Base-by-base conservation (phyloP, 2,797 vertebrate species). In the Knipowitschia caucasica region DNA sequence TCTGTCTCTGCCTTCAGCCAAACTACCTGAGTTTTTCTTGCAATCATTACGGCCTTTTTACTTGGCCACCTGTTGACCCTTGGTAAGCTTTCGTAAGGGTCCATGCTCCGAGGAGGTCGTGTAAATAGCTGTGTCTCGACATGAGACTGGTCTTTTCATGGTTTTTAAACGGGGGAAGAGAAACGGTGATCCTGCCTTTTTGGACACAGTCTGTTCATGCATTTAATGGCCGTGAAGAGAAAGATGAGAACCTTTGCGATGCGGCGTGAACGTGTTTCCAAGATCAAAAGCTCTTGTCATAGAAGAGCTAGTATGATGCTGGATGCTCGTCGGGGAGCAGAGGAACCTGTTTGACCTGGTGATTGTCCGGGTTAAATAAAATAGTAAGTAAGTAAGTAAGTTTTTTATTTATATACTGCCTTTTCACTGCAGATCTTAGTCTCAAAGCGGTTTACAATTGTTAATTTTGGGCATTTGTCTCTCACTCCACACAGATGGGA, bases 361-460 rank as follows among this genome's bases (percentile, higher is more conserved):
- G 75, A 82, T 77, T 77, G 67, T 53, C n/a, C 77, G 78, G 79
- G 78, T 81, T 84, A 77, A 78, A 69, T 72, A 75, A 63, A 26
- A 73, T 83, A 73, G 70, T 78, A n/a, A n/a, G n/a, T n/a, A n/a
- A n/a, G n/a, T n/a, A n/a, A n/a, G n/a, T n/a, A n/a, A n/a, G n/a
- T n/a, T n/a, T n/a, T n/a, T n/a, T n/a, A n/a, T n/a, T n/a, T n/a
- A n/a, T n/a, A n/a, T n/a, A n/a, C 75, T 69, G 76, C 78, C 77
- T 79, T 23, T 9, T 21, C 38, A 21, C 39, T 12, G 11, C 7
- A 21, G 21, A 2, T 24, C 12, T 1, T n/a, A n/a, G 23, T 2
- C 12, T n/a, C n/a, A n/a, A n/a, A n/a, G n/a, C n/a, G n/a, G n/a
- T n/a, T n/a, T n/a, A n/a, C n/a, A n/a, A n/a, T n/a, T n/a, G n/a